phyloP scores from a whole-genome alignment of 2,113 vertebrate species.

The Archocentrus centrarchus region DNA sequence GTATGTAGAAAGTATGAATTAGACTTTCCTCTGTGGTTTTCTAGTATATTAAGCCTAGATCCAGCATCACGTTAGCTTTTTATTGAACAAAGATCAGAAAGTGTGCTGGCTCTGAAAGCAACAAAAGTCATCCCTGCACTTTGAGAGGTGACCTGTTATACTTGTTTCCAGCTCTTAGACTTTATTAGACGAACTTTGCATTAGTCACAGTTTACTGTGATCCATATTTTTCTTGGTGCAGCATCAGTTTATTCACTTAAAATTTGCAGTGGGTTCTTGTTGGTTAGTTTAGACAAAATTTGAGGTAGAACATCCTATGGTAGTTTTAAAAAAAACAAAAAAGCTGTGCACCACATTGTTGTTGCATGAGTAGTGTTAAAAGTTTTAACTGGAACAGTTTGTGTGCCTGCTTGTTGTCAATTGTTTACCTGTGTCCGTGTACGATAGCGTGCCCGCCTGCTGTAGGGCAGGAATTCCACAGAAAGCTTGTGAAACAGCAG shows the following conservation, averaged over 20 bases:
- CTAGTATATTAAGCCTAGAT: not conserved
- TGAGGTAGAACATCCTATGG: not conserved
- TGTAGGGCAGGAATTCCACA: constrained; percentile 68
- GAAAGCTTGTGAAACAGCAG: constrained; percentile 75
- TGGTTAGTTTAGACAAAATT: not conserved
- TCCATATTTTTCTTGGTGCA: not conserved
- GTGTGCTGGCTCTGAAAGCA: no score
- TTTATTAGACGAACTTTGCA: not conserved
- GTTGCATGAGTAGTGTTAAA: not conserved
- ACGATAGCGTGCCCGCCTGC: constrained; percentile 65
- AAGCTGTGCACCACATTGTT: not conserved
- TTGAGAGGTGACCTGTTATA: not conserved
- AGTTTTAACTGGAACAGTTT: not conserved
- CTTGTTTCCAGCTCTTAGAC: not conserved
- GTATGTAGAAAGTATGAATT: no score
- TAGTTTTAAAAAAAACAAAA: no score
- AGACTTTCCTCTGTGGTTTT: no score
- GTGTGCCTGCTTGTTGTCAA: constrained; percentile 6
- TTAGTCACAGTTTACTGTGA: not conserved
- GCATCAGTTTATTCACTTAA: not conserved
- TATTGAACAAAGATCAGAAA: not conserved
- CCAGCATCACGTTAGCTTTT: not conserved
- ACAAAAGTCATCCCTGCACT: not conserved
- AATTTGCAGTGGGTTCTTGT: not conserved
- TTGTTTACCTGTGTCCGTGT: constrained; percentile 54